Evolutionary conservation across 1,140 invertebrate species (phyloP).

Genomic region (Apocrypta bakeri): DNA sequence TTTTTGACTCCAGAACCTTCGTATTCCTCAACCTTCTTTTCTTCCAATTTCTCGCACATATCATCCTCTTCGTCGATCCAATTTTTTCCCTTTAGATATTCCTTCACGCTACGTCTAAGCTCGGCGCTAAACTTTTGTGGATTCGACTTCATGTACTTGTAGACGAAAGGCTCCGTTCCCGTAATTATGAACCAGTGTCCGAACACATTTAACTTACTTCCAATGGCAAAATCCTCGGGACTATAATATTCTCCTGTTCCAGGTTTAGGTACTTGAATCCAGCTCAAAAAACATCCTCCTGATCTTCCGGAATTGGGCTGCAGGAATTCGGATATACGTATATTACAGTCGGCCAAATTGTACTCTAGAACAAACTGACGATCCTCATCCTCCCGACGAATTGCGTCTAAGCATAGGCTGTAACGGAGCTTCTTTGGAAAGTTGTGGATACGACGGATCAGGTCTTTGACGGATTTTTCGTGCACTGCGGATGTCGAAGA

Average conservation of each 20-base stretch:
- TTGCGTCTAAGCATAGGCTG: conserved; percentile 78
- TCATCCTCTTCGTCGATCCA: conserved; percentile 73
- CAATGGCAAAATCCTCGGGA: conserved; percentile 81
- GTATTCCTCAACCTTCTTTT: too few species aligned
- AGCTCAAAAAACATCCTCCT: conserved; percentile 82
- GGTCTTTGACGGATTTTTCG: conserved; percentile 72
- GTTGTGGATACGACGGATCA: conserved; percentile 79
- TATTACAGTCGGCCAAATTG: conserved; percentile 78
- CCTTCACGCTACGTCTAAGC: conserved; percentile 77
- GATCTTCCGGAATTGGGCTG: conserved; percentile 80
- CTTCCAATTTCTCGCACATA: not conserved
- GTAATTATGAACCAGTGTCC: conserved; percentile 81
- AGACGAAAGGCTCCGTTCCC: conserved; percentile 81
- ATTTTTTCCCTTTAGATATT: conserved; percentile 77
- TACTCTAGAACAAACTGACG: conserved; percentile 82
- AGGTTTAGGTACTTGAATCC: conserved; percentile 81
- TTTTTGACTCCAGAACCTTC: not conserved
- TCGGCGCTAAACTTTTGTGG: conserved; percentile 80
- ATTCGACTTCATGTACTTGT: conserved; percentile 82
- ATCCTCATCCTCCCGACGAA: conserved; percentile 80
- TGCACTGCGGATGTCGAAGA: not conserved
- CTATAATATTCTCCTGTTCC: conserved; percentile 74
- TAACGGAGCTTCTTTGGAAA: conserved; percentile 79
- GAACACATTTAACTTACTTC: conserved; percentile 78
- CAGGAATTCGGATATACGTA: conserved; percentile 78